Evolutionary conservation across 2,797 vertebrate species (phyloP).

Genomic region (Sphenopsis melanotis): DNA sequence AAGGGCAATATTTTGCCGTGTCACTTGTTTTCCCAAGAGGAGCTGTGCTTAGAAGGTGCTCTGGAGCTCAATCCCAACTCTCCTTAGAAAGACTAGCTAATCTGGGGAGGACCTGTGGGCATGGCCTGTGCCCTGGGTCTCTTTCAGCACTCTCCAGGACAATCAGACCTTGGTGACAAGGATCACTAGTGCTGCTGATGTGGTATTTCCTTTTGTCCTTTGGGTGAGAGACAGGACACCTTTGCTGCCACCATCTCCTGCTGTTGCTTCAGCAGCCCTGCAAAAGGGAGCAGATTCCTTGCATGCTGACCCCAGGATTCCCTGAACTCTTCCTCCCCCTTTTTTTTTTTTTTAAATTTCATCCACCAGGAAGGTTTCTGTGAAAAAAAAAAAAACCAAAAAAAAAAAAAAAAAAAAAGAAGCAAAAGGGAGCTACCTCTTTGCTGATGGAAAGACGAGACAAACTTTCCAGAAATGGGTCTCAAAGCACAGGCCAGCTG

Average conservation of each 20-base stretch:
- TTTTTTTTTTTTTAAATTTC: not conserved
- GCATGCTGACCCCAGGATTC: not conserved
- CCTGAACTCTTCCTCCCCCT: not conserved
- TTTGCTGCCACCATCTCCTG: not conserved
- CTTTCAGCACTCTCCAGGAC: not conserved
- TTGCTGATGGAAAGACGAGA: not conserved
- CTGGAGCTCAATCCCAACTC: not conserved
- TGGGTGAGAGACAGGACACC: not conserved
- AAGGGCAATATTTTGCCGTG: fast-evolving
- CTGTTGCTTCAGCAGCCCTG: not conserved
- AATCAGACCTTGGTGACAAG: not conserved
- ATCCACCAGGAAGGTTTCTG: not conserved
- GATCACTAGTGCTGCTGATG: not conserved
- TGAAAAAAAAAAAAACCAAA: not conserved
- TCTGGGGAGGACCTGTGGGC: not conserved
- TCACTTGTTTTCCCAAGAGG: not conserved
- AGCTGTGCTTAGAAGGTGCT: not conserved
- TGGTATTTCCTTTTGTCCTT: conserved; percentile 32
- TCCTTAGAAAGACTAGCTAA: not conserved
- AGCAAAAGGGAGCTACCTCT: not conserved
- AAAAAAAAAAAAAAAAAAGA: not conserved
- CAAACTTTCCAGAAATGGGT: not conserved
- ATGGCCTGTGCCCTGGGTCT: not conserved
- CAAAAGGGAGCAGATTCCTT: conserved; percentile 8
- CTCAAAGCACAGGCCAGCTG: not conserved